Conservation (phyloP, 2,113 vertebrate genomes). For the Mionectes macconnelli region DNA sequence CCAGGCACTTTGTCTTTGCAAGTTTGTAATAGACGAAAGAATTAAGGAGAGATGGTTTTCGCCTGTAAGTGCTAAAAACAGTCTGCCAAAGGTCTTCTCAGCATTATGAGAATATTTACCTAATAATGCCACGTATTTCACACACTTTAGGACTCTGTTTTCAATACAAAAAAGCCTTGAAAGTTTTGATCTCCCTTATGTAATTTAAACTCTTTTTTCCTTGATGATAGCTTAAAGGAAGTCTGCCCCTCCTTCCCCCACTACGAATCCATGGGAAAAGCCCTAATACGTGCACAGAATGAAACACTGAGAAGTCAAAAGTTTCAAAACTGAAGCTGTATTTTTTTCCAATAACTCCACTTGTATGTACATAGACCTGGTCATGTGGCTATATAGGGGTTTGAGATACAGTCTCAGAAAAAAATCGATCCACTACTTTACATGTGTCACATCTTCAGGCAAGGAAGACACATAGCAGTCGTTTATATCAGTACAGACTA, state of each 20-base stretch:
- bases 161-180: not conserved
- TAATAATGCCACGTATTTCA: not conserved
- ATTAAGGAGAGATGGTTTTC: not conserved
- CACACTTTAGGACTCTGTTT: not conserved
- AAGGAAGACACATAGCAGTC: not conserved
- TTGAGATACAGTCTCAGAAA: not conserved
- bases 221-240: not conserved
- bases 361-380: not conserved
- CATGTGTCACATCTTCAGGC: not conserved
- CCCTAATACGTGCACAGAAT: not conserved
- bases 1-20: not conserved
- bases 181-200: not conserved
- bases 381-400: not conserved
- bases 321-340: not conserved
- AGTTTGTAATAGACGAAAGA: not conserved
- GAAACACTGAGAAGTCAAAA: not conserved
- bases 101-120: not conserved
- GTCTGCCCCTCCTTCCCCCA: fast-evolving
- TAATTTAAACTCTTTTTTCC: not conserved
- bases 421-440: not conserved
- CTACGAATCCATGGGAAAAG: not conserved
- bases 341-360: not conserved
- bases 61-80: not conserved
- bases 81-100: not conserved
- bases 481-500: not conserved